These are phyloP conservation scores for Neosilurus hyrtlii DNA, from an alignment of 2,797 vertebrate genomes.

Conservation along the genomic window DNA sequence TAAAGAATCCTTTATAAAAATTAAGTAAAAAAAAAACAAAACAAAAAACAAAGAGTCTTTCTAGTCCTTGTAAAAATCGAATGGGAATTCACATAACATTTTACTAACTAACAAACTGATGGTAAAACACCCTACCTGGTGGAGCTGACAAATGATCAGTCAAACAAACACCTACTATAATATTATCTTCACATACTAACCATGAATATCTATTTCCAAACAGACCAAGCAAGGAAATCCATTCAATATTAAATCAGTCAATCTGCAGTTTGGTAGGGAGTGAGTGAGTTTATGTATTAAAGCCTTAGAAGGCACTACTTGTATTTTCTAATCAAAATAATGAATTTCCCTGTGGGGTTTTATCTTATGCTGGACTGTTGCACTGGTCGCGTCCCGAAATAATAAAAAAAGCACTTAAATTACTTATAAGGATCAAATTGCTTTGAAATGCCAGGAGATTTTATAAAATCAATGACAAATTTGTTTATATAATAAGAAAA, in stretches of 20 bases:
- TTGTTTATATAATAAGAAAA: background rate
- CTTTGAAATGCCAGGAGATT: background rate
- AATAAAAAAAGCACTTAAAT: background rate
- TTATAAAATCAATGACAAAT: background rate
- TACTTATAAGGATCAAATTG: background rate
- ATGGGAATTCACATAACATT: too few relatives aligned
- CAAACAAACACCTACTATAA: background rate
- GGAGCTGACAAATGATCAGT: background rate
- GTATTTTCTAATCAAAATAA: background rate
- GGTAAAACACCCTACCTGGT: too few relatives aligned
- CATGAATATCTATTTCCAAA: background rate
- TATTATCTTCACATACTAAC: background rate
- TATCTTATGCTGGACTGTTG: background rate
- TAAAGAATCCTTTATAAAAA: too few relatives aligned
- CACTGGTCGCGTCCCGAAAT: background rate
- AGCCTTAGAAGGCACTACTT: background rate
- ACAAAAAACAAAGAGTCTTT: too few relatives aligned
- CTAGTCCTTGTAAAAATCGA: too few relatives aligned
- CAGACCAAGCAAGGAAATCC: too few relatives aligned
- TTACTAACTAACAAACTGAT: too few relatives aligned
- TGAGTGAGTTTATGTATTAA: too few relatives aligned
- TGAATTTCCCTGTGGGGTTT: background rate
- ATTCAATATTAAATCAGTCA: too few relatives aligned
- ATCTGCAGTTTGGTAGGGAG: too few relatives aligned
- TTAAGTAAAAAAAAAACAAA: too few relatives aligned